A percentile compares a stretch with the other conserved stretches of the same genome.
phyloP scores from a whole-genome alignment of 2,797 vertebrate species.

The Hyperoplus lanceolatus region DNA sequence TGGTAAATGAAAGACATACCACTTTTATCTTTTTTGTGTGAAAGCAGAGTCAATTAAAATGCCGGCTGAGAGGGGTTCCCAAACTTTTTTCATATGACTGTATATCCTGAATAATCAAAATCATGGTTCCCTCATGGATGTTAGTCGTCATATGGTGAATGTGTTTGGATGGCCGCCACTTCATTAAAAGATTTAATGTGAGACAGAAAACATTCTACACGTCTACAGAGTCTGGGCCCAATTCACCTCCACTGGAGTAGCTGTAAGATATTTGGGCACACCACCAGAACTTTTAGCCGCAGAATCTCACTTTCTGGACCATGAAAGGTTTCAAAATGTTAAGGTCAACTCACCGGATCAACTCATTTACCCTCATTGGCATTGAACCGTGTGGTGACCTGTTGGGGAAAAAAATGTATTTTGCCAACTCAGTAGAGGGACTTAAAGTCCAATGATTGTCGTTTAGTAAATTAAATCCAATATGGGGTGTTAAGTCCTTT shows the following conservation, averaged over 20 bases:
- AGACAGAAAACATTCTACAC: constrained; percentile 34
- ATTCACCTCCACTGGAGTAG: constrained; percentile 24
- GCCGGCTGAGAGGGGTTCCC: too few relatives aligned
- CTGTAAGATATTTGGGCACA: constrained; percentile 32
- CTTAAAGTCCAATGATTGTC: constrained; percentile 14
- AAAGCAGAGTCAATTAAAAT: too few relatives aligned
- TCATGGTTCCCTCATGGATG: not conserved
- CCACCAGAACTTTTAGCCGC: constrained; percentile 9
- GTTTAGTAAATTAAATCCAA: not conserved
- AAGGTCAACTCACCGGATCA: constrained; percentile 5
- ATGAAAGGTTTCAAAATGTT: not conserved
- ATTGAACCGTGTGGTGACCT: constrained; percentile 8
- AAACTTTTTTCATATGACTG: too few relatives aligned
- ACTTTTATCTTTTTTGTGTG: too few relatives aligned
- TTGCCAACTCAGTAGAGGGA: constrained; percentile 7
- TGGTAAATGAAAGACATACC: too few relatives aligned
- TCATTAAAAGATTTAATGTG: constrained; percentile 64
- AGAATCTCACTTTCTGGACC: constrained; percentile 19
- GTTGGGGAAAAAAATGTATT: constrained; percentile 2
- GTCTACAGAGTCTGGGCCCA: constrained; percentile 35
- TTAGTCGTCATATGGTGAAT: constrained; percentile 21
- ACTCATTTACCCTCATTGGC: not conserved
- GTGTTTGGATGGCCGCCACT: constrained; percentile 50
- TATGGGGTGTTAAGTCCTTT: not conserved
- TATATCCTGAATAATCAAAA: not conserved